Evolutionary conservation across 30 jellyfish, hydroid and myxozoan genomes (phyloP).

Genomic region (Pseudorhiza aurosa): DNA sequence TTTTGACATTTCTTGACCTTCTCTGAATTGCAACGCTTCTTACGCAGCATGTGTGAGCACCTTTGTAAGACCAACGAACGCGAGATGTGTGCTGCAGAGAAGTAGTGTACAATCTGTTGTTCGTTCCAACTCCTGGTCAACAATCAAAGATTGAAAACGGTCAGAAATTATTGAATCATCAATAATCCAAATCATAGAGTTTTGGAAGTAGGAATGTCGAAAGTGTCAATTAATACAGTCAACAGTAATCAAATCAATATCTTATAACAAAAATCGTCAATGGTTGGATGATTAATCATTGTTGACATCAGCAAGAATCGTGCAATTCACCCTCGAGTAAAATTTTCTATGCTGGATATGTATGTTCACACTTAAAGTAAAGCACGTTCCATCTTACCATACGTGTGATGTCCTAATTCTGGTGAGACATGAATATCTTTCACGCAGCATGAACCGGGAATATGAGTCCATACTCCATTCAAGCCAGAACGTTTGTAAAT

Average conservation of each 20-base stretch:
- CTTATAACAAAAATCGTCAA: no score
- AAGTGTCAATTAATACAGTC: no score
- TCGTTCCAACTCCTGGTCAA: background rate
- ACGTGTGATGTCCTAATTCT: background rate
- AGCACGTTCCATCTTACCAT: slow-evolving; percentile 23
- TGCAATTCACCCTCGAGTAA: no score
- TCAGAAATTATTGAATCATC: no score
- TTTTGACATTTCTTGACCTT: background rate
- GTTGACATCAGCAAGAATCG: no score
- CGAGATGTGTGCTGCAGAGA: background rate
- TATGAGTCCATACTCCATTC: slow-evolving; percentile 3
- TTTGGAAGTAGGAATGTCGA: no score
- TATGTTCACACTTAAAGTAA: no score
- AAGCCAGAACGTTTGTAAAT: slow-evolving; percentile 1
- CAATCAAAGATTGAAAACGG: no score
- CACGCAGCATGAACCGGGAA: slow-evolving; percentile 20
- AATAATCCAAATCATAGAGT: no score
- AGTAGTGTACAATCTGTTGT: slow-evolving; percentile 1
- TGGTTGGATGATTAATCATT: no score
- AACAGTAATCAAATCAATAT: no score
- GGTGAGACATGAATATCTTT: slow-evolving; percentile 12
- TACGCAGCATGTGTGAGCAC: slow-evolving; percentile 19
- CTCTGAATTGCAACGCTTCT: background rate
- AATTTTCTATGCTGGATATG: no score
- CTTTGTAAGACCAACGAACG: slow-evolving; percentile 10